Conservation (phyloP, 2,888 invertebrate genomes). For the Trissolcus japonicus region DNA sequence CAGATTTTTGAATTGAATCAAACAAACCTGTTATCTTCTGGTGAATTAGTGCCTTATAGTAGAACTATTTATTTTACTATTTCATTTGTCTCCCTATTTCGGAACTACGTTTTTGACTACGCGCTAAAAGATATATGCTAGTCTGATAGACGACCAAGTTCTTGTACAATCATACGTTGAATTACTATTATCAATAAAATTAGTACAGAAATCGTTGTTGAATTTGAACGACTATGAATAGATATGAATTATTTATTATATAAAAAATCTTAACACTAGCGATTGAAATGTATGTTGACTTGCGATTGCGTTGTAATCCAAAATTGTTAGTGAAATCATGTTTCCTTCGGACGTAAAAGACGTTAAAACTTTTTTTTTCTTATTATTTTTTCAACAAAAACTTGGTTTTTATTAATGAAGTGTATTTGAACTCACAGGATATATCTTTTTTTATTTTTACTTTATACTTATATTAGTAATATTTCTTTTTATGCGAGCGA, state of each 20-base stretch:
- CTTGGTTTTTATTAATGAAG: background rate
- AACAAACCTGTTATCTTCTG: slow-evolving; percentile 7
- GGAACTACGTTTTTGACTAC: slow-evolving; percentile 27
- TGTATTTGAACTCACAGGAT: background rate
- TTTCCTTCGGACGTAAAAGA: background rate
- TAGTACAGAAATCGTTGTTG: slow-evolving; percentile 2
- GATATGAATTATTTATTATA: slow-evolving; percentile 5
- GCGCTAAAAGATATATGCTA: slow-evolving; percentile 30
- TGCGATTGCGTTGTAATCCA: background rate
- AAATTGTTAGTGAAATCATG: slow-evolving; percentile 12
- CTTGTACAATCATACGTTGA: slow-evolving; percentile 21
- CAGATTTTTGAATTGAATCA: slow-evolving; percentile 8
- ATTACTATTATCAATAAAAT: slow-evolving; percentile 22
- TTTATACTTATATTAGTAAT: no score
- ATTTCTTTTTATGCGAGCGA: no score
- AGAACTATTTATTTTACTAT: slow-evolving; percentile 33
- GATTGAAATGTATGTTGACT: slow-evolving; percentile 7
- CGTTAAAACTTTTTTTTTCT: background rate
- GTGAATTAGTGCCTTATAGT: slow-evolving; percentile 41
- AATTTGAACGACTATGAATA: slow-evolving; percentile 5
- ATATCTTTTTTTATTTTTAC: background rate
- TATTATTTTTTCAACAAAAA: background rate
- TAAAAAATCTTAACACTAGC: background rate
- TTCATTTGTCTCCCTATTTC: background rate
- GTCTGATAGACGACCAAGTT: slow-evolving; percentile 5